Evolutionary conservation across 2,888 invertebrate species (phyloP), one percentile per base, ranked within the genome.

Genomic region (Trissonchulus latispiculum): DNA sequence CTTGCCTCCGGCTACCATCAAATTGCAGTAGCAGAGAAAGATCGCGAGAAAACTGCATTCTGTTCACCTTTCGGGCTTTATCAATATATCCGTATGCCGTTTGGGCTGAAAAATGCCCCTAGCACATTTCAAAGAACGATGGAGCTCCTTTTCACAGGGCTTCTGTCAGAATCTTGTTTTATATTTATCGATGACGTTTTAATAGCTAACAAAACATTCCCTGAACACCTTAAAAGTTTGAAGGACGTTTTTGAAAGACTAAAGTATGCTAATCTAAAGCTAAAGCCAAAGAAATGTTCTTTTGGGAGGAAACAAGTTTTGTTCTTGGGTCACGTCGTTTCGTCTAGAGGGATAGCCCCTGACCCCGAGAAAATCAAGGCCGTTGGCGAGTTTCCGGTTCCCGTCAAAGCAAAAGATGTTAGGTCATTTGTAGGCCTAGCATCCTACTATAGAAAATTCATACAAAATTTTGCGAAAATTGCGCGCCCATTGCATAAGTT

Each of bases 361-460:
- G n/a, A 59, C 48, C 70, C 70, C 2, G 2, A 2, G 48, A 70
- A 70, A 32, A 8, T 70, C 15, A 3, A 48, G 2, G 70, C 29
- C 15, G 59, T 70, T 29, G 2, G n/a, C 2, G 31, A 70, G 2
- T 48, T n/a, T 8, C n/a, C 36, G 2, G 59, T 29, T 59, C 70
- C 70, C 3, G 2, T 59, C 2, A 61, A 3, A 3, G 70, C 32
- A 3, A 70, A 37, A 29, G 48, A 48, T n/a, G n/a, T 70, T 3
- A 18, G 32, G 23, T 8, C 66, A 1, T 81, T 83, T 61, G n/a
- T 83, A 0, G 82, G 81, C 1, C 48, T 80, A 36, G 77, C 76
- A 2, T 77, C 77, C 0, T 84, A 80, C 79, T 84, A 81, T 74
- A 31, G 80, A 8, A 74, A 77, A 66, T 80, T 80, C 32, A n/a